These are phyloP conservation scores for Apis laboriosa DNA, from an alignment of 1,140 invertebrate genomes.

Conservation along the genomic window DNA sequence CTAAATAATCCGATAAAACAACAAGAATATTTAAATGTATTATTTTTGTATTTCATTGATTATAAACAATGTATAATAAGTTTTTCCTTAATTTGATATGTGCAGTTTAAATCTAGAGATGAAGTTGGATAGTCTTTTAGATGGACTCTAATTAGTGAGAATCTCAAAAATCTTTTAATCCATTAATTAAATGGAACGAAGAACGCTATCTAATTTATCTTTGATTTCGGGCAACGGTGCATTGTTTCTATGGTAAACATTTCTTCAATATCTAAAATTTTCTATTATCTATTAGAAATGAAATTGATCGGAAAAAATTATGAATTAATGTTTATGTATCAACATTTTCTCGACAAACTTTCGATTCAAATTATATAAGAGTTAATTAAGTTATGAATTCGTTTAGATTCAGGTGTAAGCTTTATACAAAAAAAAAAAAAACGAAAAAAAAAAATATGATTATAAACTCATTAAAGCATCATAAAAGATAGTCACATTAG, in stretches of 20 bases:
- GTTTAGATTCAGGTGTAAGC: too few relatives aligned
- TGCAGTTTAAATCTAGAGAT: background rate
- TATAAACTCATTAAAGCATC: conserved; percentile 6
- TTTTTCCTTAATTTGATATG: conserved; percentile 8
- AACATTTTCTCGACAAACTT: too few relatives aligned
- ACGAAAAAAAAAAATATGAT: background rate
- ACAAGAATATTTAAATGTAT: background rate
- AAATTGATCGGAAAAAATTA: background rate
- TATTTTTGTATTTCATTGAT: background rate
- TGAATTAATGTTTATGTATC: too few relatives aligned
- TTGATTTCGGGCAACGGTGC: conserved; percentile 30
- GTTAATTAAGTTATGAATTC: too few relatives aligned
- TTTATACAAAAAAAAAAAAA: background rate
- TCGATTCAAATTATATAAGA: too few relatives aligned
- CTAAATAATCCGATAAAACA: too few relatives aligned
- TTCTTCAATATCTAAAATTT: background rate
- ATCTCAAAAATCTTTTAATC: conserved; percentile 2
- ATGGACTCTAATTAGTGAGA: conserved; percentile 15
- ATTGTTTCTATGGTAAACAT: background rate
- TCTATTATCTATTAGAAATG: background rate
- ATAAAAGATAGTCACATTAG: background rate
- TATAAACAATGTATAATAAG: background rate
- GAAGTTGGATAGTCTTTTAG: background rate
- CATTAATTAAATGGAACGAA: conserved; percentile 22
- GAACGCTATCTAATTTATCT: background rate